Evolutionary conservation across 2,113 vertebrate species (phyloP).

Genomic region (Struthio camelus): DNA sequence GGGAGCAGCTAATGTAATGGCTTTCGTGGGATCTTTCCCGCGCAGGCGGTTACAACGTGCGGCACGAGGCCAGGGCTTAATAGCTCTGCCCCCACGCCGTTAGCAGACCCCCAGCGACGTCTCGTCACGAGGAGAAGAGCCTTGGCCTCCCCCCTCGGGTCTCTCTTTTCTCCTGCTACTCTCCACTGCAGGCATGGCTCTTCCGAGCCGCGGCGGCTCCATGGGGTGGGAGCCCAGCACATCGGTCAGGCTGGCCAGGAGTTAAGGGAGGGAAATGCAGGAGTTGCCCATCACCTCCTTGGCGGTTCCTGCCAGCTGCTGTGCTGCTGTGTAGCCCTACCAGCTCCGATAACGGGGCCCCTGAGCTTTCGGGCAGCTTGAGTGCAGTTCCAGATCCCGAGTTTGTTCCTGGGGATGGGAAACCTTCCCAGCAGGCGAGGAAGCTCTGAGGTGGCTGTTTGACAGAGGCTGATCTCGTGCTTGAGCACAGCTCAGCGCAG

Average conservation of each 20-base stretch:
- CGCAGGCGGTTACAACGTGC: background rate
- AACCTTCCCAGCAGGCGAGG: conserved; percentile 41
- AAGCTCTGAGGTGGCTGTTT: conserved; percentile 34
- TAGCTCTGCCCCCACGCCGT: background rate
- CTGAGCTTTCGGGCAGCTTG: background rate
- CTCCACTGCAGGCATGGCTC: background rate
- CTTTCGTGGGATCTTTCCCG: background rate
- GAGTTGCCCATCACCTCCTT: background rate
- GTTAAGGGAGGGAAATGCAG: background rate
- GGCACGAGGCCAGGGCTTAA: background rate
- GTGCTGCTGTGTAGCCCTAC: background rate
- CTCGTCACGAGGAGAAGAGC: background rate
- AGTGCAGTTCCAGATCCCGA: background rate
- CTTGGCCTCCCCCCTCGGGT: background rate
- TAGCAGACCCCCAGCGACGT: background rate
- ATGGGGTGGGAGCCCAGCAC: background rate
- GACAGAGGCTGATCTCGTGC: conserved; percentile 57
- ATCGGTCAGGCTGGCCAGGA: background rate
- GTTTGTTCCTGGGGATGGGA: conserved; percentile 37
- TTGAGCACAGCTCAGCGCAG: conserved; percentile 6
- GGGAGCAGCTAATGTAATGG: background rate
- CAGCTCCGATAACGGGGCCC: background rate
- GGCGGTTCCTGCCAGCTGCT: background rate
- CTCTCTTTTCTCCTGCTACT: background rate
- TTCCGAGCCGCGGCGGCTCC: background rate